Evolutionary conservation across 2,888 invertebrate genomes (phyloP).

Genomic region (Byasa hedistus): DNA sequence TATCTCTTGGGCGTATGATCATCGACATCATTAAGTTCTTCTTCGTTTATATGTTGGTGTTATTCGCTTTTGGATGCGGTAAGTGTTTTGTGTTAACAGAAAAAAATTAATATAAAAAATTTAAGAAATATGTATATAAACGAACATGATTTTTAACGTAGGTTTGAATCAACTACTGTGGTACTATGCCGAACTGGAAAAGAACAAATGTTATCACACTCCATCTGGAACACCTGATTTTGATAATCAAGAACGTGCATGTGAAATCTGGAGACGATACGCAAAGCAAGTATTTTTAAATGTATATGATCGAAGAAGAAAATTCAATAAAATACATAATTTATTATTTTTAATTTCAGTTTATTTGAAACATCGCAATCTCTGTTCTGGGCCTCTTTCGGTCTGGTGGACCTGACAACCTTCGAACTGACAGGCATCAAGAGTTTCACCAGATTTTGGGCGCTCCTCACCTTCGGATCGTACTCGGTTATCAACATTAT

Average conservation of each 20-base stretch:
- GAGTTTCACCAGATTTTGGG: slow-evolving; percentile 97
- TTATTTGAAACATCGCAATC: slow-evolving; percentile 98
- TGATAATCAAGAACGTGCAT: slow-evolving; percentile 90
- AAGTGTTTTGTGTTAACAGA: slow-evolving; percentile 54
- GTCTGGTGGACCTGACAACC: slow-evolving; percentile 94
- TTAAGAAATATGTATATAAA: neutral
- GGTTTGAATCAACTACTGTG: slow-evolving; percentile 93
- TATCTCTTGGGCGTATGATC: slow-evolving; percentile 95
- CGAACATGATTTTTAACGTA: slow-evolving; percentile 43
- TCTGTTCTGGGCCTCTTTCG: slow-evolving; percentile 98
- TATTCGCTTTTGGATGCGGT: slow-evolving; percentile 98
- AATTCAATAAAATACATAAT: neutral
- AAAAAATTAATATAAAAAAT: neutral
- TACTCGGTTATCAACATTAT: slow-evolving; percentile 98
- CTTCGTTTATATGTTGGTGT: slow-evolving; percentile 94
- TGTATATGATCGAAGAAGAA: neutral
- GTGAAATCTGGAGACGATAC: slow-evolving; percentile 92
- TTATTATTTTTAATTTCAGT: slow-evolving; percentile 71
- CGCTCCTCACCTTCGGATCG: slow-evolving; percentile 97
- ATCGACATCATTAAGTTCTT: slow-evolving; percentile 97
- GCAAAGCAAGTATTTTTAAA: slow-evolving; percentile 85
- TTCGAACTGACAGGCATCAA: slow-evolving; percentile 97
- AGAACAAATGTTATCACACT: slow-evolving; percentile 89
- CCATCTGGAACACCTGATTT: slow-evolving; percentile 89
- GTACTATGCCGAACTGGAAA: slow-evolving; percentile 95